phyloP scores from a whole-genome alignment of 2,888 invertebrate genomes.

The Dorcus hopei region DNA sequence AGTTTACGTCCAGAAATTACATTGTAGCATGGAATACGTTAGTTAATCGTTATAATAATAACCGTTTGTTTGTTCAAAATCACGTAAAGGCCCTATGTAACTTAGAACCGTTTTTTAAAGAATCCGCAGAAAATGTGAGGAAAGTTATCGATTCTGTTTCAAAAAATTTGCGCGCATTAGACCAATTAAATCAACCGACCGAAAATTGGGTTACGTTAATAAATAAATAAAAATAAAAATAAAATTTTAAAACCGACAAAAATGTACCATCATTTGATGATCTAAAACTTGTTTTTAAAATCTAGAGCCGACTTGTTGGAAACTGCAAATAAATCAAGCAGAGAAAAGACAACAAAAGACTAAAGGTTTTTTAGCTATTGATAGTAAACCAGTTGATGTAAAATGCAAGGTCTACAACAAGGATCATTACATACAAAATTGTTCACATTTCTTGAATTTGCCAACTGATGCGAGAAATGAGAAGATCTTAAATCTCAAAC shows the following conservation, averaged over 20 bases:
- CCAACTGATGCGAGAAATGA: neutral
- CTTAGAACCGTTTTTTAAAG: constrained; percentile 3
- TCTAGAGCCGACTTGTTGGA: constrained; percentile 10
- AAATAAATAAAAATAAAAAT: constrained; percentile 2
- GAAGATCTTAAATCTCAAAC: neutral
- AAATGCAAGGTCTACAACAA: neutral
- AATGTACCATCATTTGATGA: constrained; percentile 2
- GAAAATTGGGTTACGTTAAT: constrained; percentile 10
- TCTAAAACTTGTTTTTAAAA: constrained; percentile 3
- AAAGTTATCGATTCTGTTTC: constrained; percentile 3
- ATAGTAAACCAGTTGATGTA: no score
- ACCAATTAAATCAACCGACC: neutral
- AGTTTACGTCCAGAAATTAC: constrained; percentile 21
- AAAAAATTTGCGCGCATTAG: constrained; percentile 10
- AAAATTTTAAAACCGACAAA: constrained; percentile 1
- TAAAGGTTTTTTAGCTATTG: neutral
- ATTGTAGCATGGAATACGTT: constrained; percentile 22
- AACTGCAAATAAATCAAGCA: constrained; percentile 1
- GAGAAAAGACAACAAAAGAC: neutral
- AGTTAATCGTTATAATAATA: constrained; percentile 19
- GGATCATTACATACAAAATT: neutral
- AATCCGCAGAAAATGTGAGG: constrained; percentile 1
- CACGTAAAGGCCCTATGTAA: constrained; percentile 20
- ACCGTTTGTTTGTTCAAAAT: constrained; percentile 18
- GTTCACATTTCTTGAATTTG: constrained; percentile 4